These are phyloP conservation scores for Xyrauchen texanus DNA, from an alignment of 2,113 vertebrate genomes.

Conservation along the genomic window DNA sequence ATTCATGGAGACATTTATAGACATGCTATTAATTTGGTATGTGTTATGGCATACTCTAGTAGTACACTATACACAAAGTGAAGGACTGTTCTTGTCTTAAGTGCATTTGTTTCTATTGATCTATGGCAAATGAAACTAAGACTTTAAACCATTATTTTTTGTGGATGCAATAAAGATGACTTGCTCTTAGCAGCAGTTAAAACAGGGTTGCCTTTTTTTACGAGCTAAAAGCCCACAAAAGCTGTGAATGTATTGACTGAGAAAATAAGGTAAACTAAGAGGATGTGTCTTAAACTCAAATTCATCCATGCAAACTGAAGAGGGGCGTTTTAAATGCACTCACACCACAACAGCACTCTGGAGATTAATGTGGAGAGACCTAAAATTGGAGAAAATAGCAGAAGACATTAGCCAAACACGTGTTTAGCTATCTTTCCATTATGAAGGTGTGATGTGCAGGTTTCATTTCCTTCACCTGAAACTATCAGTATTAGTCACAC, in stretches of 20 bases:
- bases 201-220: conserved; percentile 41
- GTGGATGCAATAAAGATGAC: conserved; percentile 34
- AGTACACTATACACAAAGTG: too few species aligned
- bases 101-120: conserved; percentile 17
- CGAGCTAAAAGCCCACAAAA: conserved; percentile 41
- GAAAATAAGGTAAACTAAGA: conserved; percentile 41
- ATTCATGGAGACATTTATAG: neutral
- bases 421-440: conserved; percentile 51
- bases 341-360: conserved; percentile 47
- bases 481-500: conserved; percentile 64
- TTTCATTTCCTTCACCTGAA: conserved; percentile 60
- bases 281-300: conserved; percentile 24
- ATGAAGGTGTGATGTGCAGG: conserved; percentile 53
- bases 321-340: neutral
- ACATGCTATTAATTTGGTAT: neutral
- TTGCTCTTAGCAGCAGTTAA: conserved; percentile 22
- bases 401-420: neutral
- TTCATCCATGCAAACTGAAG: conserved; percentile 58
- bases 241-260: conserved; percentile 69
- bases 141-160: neutral
- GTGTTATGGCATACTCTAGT: neutral
- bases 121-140: conserved; percentile 4
- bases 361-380: conserved; percentile 48
- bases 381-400: conserved; percentile 18
- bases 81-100: neutral